Conservation (phyloP, 2,113 vertebrate species). For the Melanocharis versteri region DNA sequence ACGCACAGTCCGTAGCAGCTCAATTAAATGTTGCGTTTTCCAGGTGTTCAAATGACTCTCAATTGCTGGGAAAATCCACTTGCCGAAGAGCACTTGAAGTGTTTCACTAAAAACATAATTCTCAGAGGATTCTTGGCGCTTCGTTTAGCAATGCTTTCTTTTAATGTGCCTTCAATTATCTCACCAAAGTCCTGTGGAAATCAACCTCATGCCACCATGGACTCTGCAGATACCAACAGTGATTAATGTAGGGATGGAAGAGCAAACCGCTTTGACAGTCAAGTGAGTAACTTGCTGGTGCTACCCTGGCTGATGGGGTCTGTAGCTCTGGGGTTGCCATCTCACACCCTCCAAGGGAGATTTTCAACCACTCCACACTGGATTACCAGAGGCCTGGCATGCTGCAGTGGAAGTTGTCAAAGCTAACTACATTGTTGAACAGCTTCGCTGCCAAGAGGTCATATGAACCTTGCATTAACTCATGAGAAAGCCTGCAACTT, state of each 20-base stretch:
- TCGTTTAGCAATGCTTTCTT: not conserved
- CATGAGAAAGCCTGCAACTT: fast-evolving
- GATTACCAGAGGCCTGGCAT: not conserved
- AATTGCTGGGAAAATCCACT: not conserved
- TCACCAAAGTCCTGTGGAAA: not conserved
- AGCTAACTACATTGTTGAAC: not conserved
- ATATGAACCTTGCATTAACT: not conserved
- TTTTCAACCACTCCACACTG: not conserved
- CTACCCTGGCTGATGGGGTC: not conserved
- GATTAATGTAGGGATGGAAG: not conserved
- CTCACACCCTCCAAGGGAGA: fast-evolving
- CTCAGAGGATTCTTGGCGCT: not conserved
- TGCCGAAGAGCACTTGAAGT: not conserved
- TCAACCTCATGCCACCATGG: fast-evolving
- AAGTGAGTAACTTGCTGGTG: not conserved
- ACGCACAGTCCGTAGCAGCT: not conserved
- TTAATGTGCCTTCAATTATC: not conserved
- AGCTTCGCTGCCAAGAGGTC: not conserved
- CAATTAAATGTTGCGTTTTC: not conserved
- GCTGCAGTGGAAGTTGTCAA: not conserved
- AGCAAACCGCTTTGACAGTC: fast-evolving
- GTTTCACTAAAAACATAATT: not conserved
- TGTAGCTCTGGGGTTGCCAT: not conserved
- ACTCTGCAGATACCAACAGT: fast-evolving
- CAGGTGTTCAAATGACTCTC: not conserved